Conservation (phyloP, 2,888 invertebrate genomes). For the Pomacea canaliculata region DNA sequence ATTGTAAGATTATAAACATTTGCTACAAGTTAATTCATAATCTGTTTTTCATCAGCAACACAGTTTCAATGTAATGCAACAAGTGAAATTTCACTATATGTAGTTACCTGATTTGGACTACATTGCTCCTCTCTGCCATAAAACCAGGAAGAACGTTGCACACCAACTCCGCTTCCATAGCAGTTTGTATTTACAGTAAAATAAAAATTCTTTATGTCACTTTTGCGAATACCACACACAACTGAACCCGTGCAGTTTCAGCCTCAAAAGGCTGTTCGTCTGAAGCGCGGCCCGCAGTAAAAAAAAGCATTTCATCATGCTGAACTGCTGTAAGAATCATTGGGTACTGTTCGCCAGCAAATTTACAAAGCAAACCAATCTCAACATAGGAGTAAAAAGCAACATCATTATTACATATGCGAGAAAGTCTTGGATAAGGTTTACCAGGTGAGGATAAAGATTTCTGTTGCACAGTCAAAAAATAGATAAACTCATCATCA, state of each 20-base stretch:
- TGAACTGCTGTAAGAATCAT: conserved; percentile 40
- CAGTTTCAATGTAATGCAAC: no score
- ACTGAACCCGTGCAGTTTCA: conserved; percentile 27
- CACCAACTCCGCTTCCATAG: conserved; percentile 26
- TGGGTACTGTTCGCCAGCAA: conserved; percentile 32
- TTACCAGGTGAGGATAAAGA: not conserved
- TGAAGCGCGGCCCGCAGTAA: conserved; percentile 19
- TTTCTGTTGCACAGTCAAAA: conserved; percentile 59
- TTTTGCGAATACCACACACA: conserved; percentile 39
- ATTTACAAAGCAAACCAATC: conserved; percentile 53
- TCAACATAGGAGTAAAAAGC: conserved; percentile 66
- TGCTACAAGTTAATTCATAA: no score
- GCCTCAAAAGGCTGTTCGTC: not conserved
- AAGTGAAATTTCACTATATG: not conserved
- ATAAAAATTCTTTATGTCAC: conserved; percentile 23
- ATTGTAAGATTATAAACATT: no score
- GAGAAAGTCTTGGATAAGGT: conserved; percentile 57
- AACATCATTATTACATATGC: conserved; percentile 61
- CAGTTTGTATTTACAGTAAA: conserved; percentile 30
- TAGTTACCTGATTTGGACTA: not conserved
- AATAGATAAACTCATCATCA: conserved; percentile 54
- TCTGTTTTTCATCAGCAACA: no score
- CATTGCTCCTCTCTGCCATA: conserved; percentile 10
- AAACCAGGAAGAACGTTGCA: conserved; percentile 5
- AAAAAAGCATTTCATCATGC: conserved; percentile 18